Base-by-base conservation (phyloP, 2,113 vertebrate species). In the Equus quagga region DNA sequence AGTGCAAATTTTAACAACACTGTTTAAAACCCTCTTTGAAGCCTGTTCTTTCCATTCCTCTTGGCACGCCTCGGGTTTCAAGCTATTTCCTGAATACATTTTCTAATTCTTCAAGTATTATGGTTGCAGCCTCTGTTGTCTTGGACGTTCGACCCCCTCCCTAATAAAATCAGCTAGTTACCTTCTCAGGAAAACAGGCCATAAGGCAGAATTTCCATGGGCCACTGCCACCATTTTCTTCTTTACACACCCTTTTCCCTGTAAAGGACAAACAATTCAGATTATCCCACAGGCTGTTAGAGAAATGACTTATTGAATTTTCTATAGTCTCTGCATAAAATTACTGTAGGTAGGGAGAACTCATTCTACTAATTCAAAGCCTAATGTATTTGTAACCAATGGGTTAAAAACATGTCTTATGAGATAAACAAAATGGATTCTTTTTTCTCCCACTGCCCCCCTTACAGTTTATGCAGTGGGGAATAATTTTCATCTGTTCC, bases 1-100 rank as follows among this genome's bases (percentile, higher is more conserved):
- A 94, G 91, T 97, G 56, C 89, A 85, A 96, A 94, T 98, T 98
- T 97, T 97, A 97, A 94, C 90, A 98, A n/a, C 95, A 65, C 6
- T 44, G 15, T 97, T 94, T 93, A 58, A 31, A 82, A 97, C 82
- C 18, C 89, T 97, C 88, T 90, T 96, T 78, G 93, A 64, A 95
- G 84, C 92, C 83, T 96, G 72, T 18, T 80, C 67, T 97, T 91
- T 41, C 4, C 70, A 10, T 97, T 96, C 56, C 51, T 96, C 46
- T 91, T 58, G 26, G 79, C 70, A 60, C 14, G 6, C 65, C 36
- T 91, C 10, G 0, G 49, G 41, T 44, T 92, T 95, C 88, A 87
- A 70, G 51, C 75, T 70, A 28, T 82, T 62, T 95, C 95, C 67
- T 85, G 24, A 94, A 76, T 70, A 72, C 10, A 33, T 79, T 62